Evolutionary conservation across 2,797 vertebrate species (phyloP).

Genomic region (Gymnoscopelus microlampas): DNA sequence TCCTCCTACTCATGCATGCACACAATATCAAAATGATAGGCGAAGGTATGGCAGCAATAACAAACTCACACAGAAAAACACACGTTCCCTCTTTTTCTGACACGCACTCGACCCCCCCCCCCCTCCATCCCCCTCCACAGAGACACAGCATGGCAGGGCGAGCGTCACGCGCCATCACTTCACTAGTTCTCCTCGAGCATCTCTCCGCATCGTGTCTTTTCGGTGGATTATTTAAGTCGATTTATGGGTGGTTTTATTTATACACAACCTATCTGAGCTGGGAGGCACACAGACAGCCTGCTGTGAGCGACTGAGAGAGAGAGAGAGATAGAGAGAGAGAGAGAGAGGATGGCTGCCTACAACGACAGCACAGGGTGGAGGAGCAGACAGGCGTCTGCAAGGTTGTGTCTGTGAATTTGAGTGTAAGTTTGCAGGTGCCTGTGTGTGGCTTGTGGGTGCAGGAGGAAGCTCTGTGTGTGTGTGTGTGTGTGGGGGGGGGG

Average conservation of each 20-base stretch:
- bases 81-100: not conserved
- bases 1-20: not conserved
- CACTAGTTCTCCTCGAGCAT: slow-evolving; percentile 25
- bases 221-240: no score
- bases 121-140: slow-evolving; percentile 5
- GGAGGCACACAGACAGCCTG: slow-evolving; percentile 2
- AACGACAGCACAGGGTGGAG: not conserved
- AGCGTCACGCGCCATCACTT: slow-evolving; percentile 22
- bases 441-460: not conserved
- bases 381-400: no score
- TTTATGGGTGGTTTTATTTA: not conserved
- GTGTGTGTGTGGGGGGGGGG: slow-evolving; percentile 18
- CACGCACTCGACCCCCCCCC: slow-evolving; percentile 21
- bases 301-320: slow-evolving; percentile 32
- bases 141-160: slow-evolving; percentile 9
- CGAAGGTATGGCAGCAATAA: not conserved
- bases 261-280: slow-evolving; percentile 4
- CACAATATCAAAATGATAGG: slow-evolving; percentile 37
- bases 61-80: not conserved
- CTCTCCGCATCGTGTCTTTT: slow-evolving; percentile 23
- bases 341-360: not conserved
- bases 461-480: not conserved
- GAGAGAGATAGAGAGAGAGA: slow-evolving; percentile 15
- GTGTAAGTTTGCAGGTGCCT: no score
- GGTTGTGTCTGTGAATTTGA: no score